Conservation (phyloP, 2,797 vertebrate species). For the Phataginus tricuspis region DNA sequence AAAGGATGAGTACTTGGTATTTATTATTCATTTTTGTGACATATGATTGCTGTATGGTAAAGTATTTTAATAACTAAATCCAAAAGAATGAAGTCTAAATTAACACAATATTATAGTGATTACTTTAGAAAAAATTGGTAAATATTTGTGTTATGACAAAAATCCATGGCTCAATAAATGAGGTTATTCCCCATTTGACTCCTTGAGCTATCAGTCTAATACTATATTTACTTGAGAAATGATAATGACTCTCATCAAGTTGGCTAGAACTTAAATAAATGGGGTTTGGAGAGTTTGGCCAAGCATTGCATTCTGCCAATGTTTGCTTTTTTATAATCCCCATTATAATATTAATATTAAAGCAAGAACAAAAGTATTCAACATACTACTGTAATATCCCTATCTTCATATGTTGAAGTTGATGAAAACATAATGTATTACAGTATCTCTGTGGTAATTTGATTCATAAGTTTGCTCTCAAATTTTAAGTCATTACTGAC, state of each 20-base stretch:
- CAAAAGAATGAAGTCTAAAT: not conserved
- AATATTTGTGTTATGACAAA: not conserved
- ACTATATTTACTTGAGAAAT: not conserved
- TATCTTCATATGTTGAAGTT: not conserved
- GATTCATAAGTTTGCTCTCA: not conserved
- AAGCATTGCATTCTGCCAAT: not conserved
- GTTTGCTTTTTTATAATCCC: not conserved
- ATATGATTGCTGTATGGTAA: not conserved
- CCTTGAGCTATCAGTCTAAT: not conserved
- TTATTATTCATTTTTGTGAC: not conserved
- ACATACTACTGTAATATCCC: not conserved
- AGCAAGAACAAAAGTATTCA: not conserved
- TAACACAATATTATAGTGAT: not conserved
- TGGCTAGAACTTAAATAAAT: not conserved
- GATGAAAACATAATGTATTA: not conserved
- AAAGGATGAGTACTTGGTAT: not conserved
- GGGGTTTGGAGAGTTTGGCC: not conserved
- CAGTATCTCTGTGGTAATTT: not conserved
- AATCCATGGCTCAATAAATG: not conserved
- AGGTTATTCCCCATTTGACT: not conserved
- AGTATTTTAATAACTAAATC: not conserved
- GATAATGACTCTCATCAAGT: not conserved
- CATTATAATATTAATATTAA: not conserved
- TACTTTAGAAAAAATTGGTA: not conserved
- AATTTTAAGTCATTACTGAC: not conserved